A percentile compares a stretch with the other conserved stretches of the same genome.
Conservation (phyloP, 2,797 vertebrate genomes). For the Ara ararauna region DNA sequence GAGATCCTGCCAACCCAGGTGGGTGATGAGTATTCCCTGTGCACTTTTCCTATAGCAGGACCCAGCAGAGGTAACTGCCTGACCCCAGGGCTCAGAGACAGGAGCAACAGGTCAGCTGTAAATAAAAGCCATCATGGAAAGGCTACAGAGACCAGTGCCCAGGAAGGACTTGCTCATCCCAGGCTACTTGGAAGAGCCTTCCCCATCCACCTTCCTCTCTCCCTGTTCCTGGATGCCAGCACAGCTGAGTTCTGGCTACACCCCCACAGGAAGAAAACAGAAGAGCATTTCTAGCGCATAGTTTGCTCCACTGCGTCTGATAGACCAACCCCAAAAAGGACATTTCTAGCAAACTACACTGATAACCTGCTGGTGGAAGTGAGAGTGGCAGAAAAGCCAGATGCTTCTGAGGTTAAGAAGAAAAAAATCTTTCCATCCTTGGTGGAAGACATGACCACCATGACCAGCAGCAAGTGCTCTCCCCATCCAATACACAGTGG, state of each 20-base stretch:
- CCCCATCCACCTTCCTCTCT: background rate
- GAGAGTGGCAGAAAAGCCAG: background rate
- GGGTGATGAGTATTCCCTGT: background rate
- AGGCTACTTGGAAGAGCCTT: background rate
- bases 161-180: background rate
- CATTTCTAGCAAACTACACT: background rate
- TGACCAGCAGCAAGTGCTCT: background rate
- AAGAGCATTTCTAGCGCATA: background rate
- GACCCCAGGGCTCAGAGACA: background rate
- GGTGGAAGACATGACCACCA: background rate
- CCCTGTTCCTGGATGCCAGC: background rate
- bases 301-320: background rate
- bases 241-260: background rate
- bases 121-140: background rate
- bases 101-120: too few relatives aligned
- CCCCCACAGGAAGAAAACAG: background rate
- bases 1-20: background rate
- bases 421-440: background rate
- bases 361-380: background rate
- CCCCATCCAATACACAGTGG: background rate
- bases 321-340: background rate
- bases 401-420: background rate
- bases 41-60: background rate
- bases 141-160: background rate
- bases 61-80: too few relatives aligned